A percentile compares a stretch with the other conserved stretches of the same genome.
Evolutionary conservation across 2,888 invertebrate genomes (phyloP).

Genomic region (Lasioglossum oenotherae): DNA sequence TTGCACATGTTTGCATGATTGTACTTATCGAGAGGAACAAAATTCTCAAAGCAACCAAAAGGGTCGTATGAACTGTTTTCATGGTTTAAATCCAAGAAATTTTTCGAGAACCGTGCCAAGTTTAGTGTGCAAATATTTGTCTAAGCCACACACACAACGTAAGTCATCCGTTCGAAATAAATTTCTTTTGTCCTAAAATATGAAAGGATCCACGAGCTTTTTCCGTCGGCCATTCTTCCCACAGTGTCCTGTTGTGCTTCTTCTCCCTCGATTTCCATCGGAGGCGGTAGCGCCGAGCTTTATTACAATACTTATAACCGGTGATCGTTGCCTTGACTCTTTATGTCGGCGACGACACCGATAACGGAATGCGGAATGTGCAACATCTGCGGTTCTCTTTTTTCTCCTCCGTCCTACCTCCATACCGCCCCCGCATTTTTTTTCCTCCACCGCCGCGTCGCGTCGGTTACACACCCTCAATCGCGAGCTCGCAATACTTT

Average conservation of each 20-base stretch:
- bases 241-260: background rate
- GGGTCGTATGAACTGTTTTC: no score
- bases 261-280: background rate
- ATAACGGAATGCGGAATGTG: slow-evolving; percentile 15
- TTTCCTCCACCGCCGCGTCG: background rate
- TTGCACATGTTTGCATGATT: no score
- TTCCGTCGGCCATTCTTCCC: background rate
- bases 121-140: no score
- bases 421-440: background rate
- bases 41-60: no score
- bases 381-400: slow-evolving; percentile 1
- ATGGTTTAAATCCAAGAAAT: no score
- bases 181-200: background rate
- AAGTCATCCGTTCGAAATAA: background rate
- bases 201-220: background rate
- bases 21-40: no score
- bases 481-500: slow-evolving; percentile 16
- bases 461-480: slow-evolving; percentile 15
- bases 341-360: slow-evolving; percentile 15
- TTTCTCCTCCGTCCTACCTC: background rate
- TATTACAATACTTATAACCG: slow-evolving; percentile 46
- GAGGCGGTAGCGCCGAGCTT: slow-evolving; percentile 6
- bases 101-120: no score
- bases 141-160: no score
- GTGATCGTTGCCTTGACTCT: slow-evolving; percentile 26